Conservation (phyloP, 1,140 invertebrate species). For the Ridgeia piscesae region DNA sequence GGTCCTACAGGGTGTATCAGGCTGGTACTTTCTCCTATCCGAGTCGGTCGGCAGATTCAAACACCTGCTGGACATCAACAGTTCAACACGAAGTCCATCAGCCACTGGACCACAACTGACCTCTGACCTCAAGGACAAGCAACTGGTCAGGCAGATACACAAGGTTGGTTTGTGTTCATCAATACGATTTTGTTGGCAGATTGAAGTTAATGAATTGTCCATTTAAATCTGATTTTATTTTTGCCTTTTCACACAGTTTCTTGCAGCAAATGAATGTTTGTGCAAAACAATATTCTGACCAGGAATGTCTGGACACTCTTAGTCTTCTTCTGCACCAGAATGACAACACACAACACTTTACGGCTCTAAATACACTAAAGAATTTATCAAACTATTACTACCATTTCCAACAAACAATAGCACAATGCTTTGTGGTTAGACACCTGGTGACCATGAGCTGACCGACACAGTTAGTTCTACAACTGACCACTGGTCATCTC, state of each 20-base stretch:
- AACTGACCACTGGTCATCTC: constrained; percentile 26
- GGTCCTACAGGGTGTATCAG: constrained; percentile 57
- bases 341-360: too few relatives aligned
- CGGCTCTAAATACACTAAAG: too few relatives aligned
- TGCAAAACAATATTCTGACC: too few relatives aligned
- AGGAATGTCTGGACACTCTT: too few relatives aligned
- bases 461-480: not conserved
- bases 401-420: too few relatives aligned
- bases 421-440: not conserved
- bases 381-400: too few relatives aligned
- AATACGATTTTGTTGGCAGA: constrained; percentile 41
- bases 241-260: too few relatives aligned
- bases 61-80: constrained; percentile 46
- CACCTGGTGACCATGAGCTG: not conserved
- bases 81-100: not conserved
- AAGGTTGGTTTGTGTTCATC: constrained; percentile 35
- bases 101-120: not conserved
- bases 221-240: too few relatives aligned
- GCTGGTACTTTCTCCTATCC: constrained; percentile 62
- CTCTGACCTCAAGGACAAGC: constrained; percentile 30
- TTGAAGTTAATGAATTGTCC: constrained; percentile 42
- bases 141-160: constrained; percentile 33
- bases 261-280: too few relatives aligned
- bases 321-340: too few relatives aligned
- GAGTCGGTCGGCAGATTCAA: constrained; percentile 60